These are phyloP conservation scores for Drosophila nr. perissopoda DNA, from an alignment of 2,888 invertebrate species.

Conservation along the genomic window DNA sequence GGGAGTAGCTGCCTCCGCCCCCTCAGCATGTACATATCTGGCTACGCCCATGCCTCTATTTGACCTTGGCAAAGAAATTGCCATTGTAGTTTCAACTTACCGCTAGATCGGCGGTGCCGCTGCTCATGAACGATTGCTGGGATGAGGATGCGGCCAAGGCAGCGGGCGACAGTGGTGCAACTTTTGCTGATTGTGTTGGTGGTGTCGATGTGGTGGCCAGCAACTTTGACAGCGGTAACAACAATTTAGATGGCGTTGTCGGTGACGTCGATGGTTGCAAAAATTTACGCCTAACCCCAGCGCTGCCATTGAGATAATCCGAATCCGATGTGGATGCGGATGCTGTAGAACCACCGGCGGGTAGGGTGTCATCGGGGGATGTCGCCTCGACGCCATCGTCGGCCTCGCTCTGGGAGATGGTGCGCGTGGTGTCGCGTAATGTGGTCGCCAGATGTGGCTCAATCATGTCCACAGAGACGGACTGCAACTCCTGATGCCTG, in stretches of 20 bases:
- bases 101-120: constrained; percentile 76
- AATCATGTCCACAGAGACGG: constrained; percentile 39
- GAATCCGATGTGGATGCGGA: constrained; percentile 14
- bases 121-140: constrained; percentile 46
- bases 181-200: constrained; percentile 2
- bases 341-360: constrained; percentile 36
- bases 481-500: constrained; percentile 25
- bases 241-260: background rate
- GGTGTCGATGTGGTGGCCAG: background rate
- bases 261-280: constrained; percentile 46
- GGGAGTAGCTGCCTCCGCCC: background rate
- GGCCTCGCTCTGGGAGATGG: constrained; percentile 79
- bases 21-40: no score
- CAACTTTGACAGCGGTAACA: constrained; percentile 13
- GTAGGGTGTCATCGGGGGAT: constrained; percentile 56
- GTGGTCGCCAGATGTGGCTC: constrained; percentile 60
- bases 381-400: constrained; percentile 68
- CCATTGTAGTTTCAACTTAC: constrained; percentile 57
- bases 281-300: constrained; percentile 78
- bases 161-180: constrained; percentile 6
- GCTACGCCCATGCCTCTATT: background rate
- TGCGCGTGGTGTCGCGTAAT: constrained; percentile 78
- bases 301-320: constrained; percentile 55
- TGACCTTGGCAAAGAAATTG: constrained; percentile 50
- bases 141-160: constrained; percentile 36